Percentiles rank a stretch among this genome's conserved stretches.
These are phyloP conservation scores for Drosophila nr. fundita DNA, from an alignment of 2,888 invertebrate species.

Conservation along the genomic window DNA sequence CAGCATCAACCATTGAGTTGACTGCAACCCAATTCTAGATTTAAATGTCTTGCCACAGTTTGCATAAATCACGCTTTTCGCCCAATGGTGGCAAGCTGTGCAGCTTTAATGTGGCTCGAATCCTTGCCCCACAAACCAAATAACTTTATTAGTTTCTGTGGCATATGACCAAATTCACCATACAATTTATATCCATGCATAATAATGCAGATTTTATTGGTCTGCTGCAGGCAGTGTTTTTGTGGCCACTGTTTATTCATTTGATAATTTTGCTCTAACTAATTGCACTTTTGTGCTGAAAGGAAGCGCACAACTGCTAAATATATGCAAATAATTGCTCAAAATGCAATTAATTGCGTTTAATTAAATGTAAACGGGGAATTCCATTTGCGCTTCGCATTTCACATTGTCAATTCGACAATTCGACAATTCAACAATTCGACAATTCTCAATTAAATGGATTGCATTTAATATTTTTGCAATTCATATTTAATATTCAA, in stretches of 20 bases:
- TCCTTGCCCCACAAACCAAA: slow-evolving; percentile 15
- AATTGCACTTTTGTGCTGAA: slow-evolving; percentile 21
- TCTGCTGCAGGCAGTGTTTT: slow-evolving; percentile 13
- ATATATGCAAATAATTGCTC: slow-evolving; percentile 10
- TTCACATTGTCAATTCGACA: neutral
- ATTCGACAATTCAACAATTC: neutral
- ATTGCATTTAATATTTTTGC: neutral
- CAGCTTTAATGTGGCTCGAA: slow-evolving; percentile 60
- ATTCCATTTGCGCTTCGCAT: neutral
- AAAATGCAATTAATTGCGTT: slow-evolving; percentile 12
- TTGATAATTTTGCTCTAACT: slow-evolving; percentile 19
- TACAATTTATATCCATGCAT: neutral
- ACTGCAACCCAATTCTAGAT: slow-evolving; percentile 25
- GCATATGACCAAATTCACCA: slow-evolving; percentile 5
- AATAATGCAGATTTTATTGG: slow-evolving; percentile 11
- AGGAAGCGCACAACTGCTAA: neutral
- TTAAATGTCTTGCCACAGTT: slow-evolving; percentile 38
- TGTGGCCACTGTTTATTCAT: slow-evolving; percentile 37
- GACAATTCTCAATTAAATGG: neutral
- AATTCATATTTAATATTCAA: neutral
- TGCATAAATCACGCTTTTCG: slow-evolving; percentile 22
- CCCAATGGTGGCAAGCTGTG: neutral
- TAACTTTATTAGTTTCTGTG: slow-evolving; percentile 49
- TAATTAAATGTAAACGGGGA: neutral
- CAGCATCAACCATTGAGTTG: slow-evolving; percentile 18